Evolutionary conservation across 2,113 vertebrate genomes (phyloP), one percentile per base, ranked within the genome.

Genomic region (Dascyllus trimaculatus): DNA sequence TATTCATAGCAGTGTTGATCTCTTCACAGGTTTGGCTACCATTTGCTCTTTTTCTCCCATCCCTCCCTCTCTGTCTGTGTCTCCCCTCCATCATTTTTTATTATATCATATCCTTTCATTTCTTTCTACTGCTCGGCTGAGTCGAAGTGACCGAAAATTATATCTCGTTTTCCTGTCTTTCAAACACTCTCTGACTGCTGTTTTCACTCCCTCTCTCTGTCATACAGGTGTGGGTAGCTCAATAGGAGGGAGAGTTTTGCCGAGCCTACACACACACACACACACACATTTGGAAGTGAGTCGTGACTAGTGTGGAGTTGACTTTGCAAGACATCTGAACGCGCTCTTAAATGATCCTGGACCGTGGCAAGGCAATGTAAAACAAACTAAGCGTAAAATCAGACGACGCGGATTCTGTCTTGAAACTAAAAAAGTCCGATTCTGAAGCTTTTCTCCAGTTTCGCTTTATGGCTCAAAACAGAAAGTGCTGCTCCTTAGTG

Each of bases 1-100:
- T 91, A 90, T 91, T 91, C 91, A 91, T 90, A 89, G 87, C 68
- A 0, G 40, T 43, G 78, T 61, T 88, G 84, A 91, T 88, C 82
- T 86, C 69, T 81, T 80, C 80, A 67, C 85, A 89, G 84, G 84
- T 85, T 87, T 78, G 73, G 65, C 75, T 75, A 67, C 67, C 68
- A 63, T 79, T 84, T 81, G 80, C 80, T 87, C 58, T 71, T 19
- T 24, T 21, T 65, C 53, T 60, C 46, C 51, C 53, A 15, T 76
- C 62, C 54, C 40, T 61, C 24, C 60, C 48, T 78, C 51, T 29
- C 57, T 35, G 9, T 22, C 61, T 48, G 4, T 64, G 35, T 59
- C 59, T 78, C 24, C 29, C n/a, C 40, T 67, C 46, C 45, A 3
- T 73, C 62, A 19, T 80, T 21, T 73, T 21, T 18, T 60, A 45